These are phyloP conservation scores for Galeruca laticollis DNA, from an alignment of 2,888 invertebrate genomes.

Conservation along the genomic window DNA sequence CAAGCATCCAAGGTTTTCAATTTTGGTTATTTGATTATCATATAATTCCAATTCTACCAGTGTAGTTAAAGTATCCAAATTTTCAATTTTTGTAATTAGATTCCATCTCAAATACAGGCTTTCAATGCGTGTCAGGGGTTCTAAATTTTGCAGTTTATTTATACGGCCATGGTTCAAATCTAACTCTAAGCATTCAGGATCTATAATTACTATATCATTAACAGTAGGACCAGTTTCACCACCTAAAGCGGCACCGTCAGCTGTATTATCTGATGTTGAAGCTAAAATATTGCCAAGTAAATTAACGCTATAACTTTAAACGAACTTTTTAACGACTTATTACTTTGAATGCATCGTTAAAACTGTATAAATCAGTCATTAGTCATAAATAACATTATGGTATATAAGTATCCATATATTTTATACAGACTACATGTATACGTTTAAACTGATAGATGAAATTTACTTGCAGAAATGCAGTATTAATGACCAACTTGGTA, in stretches of 20 bases:
- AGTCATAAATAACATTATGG: background rate
- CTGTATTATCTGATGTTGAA: conserved; percentile 31
- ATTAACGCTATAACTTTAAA: background rate
- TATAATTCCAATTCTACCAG: conserved; percentile 93
- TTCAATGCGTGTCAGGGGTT: conserved; percentile 80
- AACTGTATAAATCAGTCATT: background rate
- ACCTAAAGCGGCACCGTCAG: conserved; percentile 12
- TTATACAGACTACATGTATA: background rate
- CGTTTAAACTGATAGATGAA: background rate
- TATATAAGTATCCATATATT: no score
- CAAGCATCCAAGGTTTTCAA: conserved; percentile 90
- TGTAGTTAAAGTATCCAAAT: conserved; percentile 80
- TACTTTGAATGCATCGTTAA: background rate
- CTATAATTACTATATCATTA: conserved; percentile 75
- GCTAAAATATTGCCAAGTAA: conserved; percentile 24
- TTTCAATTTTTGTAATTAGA: conserved; percentile 93
- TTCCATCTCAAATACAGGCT: conserved; percentile 93
- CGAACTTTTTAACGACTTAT: background rate
- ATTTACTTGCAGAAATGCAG: background rate
- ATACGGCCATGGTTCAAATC: conserved; percentile 93
- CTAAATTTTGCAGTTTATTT: conserved; percentile 86
- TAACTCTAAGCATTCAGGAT: conserved; percentile 78
- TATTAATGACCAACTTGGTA: background rate
- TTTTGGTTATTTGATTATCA: conserved; percentile 94
- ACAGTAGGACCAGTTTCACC: conserved; percentile 52